A percentile compares a stretch with the other conserved stretches of the same genome.
Conservation (phyloP, 2,797 vertebrate species). For the Enteromius viviparus region DNA sequence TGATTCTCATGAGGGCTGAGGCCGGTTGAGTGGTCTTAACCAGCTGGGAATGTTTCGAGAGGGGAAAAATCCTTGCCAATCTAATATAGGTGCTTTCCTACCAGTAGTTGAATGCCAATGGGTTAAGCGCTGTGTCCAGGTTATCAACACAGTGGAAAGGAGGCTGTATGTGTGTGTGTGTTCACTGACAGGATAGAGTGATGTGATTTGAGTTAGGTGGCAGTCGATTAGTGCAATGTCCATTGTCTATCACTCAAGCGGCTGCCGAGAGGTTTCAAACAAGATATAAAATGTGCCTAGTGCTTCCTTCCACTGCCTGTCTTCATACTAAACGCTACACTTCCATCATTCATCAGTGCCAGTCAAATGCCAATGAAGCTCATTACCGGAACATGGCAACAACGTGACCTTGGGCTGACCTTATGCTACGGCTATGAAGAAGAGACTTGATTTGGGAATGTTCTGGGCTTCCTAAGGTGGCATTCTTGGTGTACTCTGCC, state of each 20-base stretch:
- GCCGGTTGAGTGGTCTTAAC: constrained; percentile 42
- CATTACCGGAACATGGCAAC: constrained; percentile 36
- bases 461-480: background rate
- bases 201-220: constrained; percentile 57
- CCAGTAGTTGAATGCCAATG: constrained; percentile 52
- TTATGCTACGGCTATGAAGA: background rate
- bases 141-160: constrained; percentile 23
- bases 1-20: constrained; percentile 34
- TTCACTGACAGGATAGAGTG: constrained; percentile 22
- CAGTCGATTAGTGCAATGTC: constrained; percentile 59
- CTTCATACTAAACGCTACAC: constrained; percentile 39
- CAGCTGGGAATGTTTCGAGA: constrained; percentile 45
- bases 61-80: constrained; percentile 50
- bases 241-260: constrained; percentile 58
- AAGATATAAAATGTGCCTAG: constrained; percentile 47
- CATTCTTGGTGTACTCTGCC: constrained; percentile 48
- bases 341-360: constrained; percentile 56
- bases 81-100: constrained; percentile 46
- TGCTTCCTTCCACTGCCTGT: constrained; percentile 35
- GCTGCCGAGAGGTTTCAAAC: constrained; percentile 45
- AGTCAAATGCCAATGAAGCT: constrained; percentile 48
- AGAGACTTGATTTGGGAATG: constrained; percentile 6
- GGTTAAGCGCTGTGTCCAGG: constrained; percentile 34
- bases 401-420: constrained; percentile 46
- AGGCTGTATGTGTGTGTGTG: constrained; percentile 26